Base-by-base conservation (phyloP, 2,888 invertebrate species). In the Nymphalis urticae region DNA sequence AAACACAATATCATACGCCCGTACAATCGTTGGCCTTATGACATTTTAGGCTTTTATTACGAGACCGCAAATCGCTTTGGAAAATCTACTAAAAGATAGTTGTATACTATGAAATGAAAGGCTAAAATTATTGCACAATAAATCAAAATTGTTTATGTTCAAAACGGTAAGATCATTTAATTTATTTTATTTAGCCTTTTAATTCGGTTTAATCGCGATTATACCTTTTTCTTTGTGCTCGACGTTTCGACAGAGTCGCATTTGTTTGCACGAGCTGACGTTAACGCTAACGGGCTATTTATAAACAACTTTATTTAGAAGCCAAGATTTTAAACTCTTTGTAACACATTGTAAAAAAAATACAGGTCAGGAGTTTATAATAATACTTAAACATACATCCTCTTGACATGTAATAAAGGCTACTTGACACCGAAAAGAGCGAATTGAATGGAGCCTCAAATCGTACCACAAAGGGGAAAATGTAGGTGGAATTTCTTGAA, bases 401-500 rank as follows among this genome's bases (percentile, higher is more conserved):
- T 32, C 54, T 56, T 51, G 21, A 50, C 53, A 10, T 48, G 36
- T 48, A 59, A 65, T 51, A 65, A 65, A 59, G 48, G n/a, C 48
- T 48, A 16, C 48, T n/a, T 36, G 27, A 64, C 27, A 50, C 36
- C 21, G 51, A 27, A 24, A 58, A 65, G 21, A 54, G 47, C 27
- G 32, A 27, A 56, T 48, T 27, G 56, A 56, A 56, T 56, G 56
- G 32, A 64, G 56, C 56, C 54, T 54, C 65, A 42, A 65, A 51
- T 65, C 10, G 32, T 32, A 48, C 36, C 53, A 17, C 54, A 61
- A 56, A 56, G 32, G 54, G 47, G 48, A 60, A 68, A 64, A 60
- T 60, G 54, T 60, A 47, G 24, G 21, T 61, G 48, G 32, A 47
- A 58, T 59, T 68, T 60, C 47, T 63, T 63, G 62, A 63, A 68